phyloP scores from a whole-genome alignment of 2,888 invertebrate genomes.

The Eupithecia dodoneata region DNA sequence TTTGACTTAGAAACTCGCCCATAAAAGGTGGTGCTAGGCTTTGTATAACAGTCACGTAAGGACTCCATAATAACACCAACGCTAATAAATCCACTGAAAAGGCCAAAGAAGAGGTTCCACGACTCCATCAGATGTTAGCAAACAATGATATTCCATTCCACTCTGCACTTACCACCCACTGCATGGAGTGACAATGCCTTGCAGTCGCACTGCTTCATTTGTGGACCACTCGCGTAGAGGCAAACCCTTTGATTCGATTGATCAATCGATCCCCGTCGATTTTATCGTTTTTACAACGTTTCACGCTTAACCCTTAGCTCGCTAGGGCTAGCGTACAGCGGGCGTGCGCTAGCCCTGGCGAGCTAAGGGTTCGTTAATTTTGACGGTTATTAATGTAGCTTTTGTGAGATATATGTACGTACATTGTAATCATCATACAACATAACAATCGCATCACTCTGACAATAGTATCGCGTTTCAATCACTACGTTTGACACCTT shows the following conservation, averaged over 20 bases:
- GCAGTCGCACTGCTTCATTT: not conserved
- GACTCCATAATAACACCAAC: not conserved
- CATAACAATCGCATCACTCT: too few relatives aligned
- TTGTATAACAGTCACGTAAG: not conserved
- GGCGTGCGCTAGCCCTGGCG: not conserved
- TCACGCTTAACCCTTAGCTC: too few relatives aligned
- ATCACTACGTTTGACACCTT: too few relatives aligned
- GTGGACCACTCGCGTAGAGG: not conserved
- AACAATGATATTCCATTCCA: conserved; percentile 31
- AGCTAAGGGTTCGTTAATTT: not conserved
- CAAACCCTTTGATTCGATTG: not conserved
- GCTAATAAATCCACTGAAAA: conserved; percentile 4
- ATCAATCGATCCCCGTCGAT: not conserved
- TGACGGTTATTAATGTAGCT: not conserved
- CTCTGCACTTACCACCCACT: conserved; percentile 25
- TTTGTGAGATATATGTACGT: not conserved
- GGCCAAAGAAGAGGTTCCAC: not conserved
- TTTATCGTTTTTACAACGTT: not conserved
- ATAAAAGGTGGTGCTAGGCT: not conserved
- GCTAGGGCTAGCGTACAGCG: too few relatives aligned
- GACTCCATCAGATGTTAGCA: conserved; percentile 22
- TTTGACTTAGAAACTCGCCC: not conserved
- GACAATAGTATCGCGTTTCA: too few relatives aligned
- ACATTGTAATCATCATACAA: too few relatives aligned
- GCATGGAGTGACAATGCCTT: conserved; percentile 14